Evolutionary conservation across 1,140 invertebrate genomes (phyloP), one percentile per base, ranked within the genome.

Genomic region (Gryllus bimaculatus): DNA sequence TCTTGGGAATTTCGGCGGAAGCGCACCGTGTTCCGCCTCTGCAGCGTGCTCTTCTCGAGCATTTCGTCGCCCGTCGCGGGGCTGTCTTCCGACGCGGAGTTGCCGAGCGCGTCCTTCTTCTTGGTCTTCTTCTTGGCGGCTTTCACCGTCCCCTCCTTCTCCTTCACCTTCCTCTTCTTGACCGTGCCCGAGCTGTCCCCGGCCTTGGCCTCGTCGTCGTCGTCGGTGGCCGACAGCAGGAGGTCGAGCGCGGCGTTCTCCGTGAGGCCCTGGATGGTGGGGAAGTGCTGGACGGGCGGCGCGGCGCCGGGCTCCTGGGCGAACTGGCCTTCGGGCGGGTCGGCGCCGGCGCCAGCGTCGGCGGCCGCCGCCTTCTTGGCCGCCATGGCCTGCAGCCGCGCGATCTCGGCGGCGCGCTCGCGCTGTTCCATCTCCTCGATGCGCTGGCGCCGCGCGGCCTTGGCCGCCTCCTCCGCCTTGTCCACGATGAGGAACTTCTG

Each of bases 401-500:
- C 54, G 10, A 66, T 18, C 18, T 66, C 54, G 2, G 54, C 54
- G 10, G 54, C 54, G 10, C 54, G 10, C 54, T 66, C 54, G 10
- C 54, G 54, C 10, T 13, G 0, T 7, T 66, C 54, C 18, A 13
- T 10, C 18, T 66, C 54, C 18, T 66, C 54, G 10, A 66, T 13
- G 10, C 54, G 10, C 54, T 66, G 2, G 10, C 54, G 10, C 2
- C 54, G 54, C 10, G 54, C 54, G 10, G 54, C 54, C 73, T 76
- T 76, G 39, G 78, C 81, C 79, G 85, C 82, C 48, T 82, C 81
- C 79, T 87, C 84, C 76, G 84, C 82, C 10, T 86, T 81, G 73
- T 93, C 91, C 80, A 89, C 90, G 48, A 94, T 92, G 15, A 91
- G 85, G 84, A 93, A 93, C 84, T 93, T 93, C 83, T 94, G 92